A percentile compares a stretch with the other conserved stretches of the same genome.
phyloP scores from a whole-genome alignment of 2,797 vertebrate genomes.

The Pseudocheirus occidentalis region DNA sequence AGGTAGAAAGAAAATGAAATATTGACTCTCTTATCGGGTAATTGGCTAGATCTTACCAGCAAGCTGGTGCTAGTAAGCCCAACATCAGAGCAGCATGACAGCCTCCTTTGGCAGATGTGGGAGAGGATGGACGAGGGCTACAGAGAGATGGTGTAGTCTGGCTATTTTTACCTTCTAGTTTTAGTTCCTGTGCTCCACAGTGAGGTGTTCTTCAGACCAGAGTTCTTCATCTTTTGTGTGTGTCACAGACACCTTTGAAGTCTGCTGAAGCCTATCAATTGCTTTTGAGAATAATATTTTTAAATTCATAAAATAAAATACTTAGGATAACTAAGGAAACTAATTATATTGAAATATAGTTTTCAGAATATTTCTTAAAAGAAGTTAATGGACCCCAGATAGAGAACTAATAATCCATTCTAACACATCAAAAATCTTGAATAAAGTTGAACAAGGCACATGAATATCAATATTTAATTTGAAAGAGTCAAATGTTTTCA shows the following conservation, averaged over 20 bases:
- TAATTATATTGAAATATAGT: background rate
- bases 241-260: background rate
- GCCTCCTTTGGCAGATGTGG: conserved; percentile 91
- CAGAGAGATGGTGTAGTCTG: conserved; percentile 95
- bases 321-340: background rate
- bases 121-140: conserved; percentile 94
- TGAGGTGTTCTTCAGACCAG: background rate
- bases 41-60: background rate
- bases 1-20: background rate
- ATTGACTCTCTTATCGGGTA: background rate
- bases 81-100: conserved; percentile 95
- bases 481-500: background rate
- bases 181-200: background rate
- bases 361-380: background rate
- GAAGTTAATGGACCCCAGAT: background rate
- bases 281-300: background rate
- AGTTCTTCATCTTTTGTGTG: background rate
- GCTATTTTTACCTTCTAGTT: background rate
- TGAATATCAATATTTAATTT: background rate
- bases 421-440: background rate
- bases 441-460: background rate
- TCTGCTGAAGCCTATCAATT: background rate
- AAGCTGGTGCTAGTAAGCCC: conserved; percentile 95
- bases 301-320: background rate
- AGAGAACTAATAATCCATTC: background rate